phyloP scores from a whole-genome alignment of 2,888 invertebrate species.

The Leucophenga montana region DNA sequence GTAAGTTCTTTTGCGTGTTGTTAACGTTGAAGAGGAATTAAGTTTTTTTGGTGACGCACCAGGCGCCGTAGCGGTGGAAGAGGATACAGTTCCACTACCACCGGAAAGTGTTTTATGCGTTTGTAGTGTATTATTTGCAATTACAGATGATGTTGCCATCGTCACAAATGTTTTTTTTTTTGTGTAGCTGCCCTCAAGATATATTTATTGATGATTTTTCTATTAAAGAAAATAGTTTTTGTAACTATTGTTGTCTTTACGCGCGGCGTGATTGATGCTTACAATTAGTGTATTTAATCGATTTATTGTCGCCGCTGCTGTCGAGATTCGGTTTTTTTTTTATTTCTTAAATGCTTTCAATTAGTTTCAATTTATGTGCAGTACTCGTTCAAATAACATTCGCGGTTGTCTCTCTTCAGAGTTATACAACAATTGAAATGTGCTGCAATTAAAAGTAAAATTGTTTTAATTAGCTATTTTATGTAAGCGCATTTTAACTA shows the following conservation, averaged over 20 bases:
- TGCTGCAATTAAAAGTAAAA: constrained; percentile 38
- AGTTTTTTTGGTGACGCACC: not conserved
- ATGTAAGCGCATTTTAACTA: too few relatives aligned
- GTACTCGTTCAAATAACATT: constrained; percentile 1
- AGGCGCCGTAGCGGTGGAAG: constrained; percentile 28
- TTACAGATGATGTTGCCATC: constrained; percentile 72
- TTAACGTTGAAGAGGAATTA: constrained; percentile 49
- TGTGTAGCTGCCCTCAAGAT: too few relatives aligned
- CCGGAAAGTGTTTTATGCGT: constrained; percentile 49
- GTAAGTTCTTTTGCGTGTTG: constrained; percentile 70
- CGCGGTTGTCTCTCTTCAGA: not conserved
- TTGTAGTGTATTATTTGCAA: constrained; percentile 69
- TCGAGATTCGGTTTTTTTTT: constrained; percentile 8
- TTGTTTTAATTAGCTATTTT: not conserved
- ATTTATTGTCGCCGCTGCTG: constrained; percentile 5
- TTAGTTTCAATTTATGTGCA: not conserved
- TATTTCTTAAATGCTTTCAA: constrained; percentile 14
- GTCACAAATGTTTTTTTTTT: constrained; percentile 44
- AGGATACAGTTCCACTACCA: constrained; percentile 7
- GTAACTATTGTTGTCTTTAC: not conserved
- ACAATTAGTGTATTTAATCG: constrained; percentile 14
- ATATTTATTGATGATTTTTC: not conserved
- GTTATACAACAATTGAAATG: constrained; percentile 38
- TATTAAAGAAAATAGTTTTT: not conserved
- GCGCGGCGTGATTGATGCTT: constrained; percentile 6